Percentiles rank a stretch among this genome's conserved stretches.
Conservation (phyloP, 2,113 vertebrate genomes). For the Daphoenositta chrysoptera region DNA sequence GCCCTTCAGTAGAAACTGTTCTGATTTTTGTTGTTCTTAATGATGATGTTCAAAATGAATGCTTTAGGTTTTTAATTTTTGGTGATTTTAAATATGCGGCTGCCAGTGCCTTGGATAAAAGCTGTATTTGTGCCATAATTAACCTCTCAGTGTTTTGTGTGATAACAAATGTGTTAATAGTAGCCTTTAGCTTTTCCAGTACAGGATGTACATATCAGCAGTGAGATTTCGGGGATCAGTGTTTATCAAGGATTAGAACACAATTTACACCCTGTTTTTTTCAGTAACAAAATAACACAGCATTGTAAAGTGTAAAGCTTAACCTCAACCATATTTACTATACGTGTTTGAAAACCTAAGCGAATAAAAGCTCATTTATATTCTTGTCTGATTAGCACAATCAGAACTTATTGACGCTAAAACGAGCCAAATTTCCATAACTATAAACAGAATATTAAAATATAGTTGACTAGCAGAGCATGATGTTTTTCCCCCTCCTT, state of each 20-base stretch:
- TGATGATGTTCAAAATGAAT: not conserved
- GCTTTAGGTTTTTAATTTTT: not conserved
- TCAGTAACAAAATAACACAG: not conserved
- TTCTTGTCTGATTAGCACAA: conserved; percentile 41
- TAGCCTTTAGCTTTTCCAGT: not conserved
- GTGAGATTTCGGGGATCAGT: conserved; percentile 22
- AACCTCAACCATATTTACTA: conserved; percentile 30
- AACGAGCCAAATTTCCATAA: conserved; percentile 15
- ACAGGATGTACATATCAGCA: not conserved
- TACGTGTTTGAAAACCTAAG: not conserved
- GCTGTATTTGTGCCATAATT: not conserved
- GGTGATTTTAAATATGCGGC: not conserved
- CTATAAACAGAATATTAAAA: conserved; percentile 35
- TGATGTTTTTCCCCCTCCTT: not conserved
- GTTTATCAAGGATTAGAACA: conserved; percentile 47
- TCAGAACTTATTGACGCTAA: conserved; percentile 50
- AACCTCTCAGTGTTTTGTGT: not conserved
- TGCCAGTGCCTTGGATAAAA: not conserved
- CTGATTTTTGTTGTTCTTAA: not conserved
- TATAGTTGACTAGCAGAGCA: not conserved
- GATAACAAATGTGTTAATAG: not conserved
- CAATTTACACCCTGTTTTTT: conserved; percentile 20
- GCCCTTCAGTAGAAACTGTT: not conserved
- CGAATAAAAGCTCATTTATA: conserved; percentile 25
- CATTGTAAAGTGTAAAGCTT: conserved; percentile 32